Conservation (phyloP, 92 coral and sea anemone genomes). For the Umimayanthus chanpuru region DNA sequence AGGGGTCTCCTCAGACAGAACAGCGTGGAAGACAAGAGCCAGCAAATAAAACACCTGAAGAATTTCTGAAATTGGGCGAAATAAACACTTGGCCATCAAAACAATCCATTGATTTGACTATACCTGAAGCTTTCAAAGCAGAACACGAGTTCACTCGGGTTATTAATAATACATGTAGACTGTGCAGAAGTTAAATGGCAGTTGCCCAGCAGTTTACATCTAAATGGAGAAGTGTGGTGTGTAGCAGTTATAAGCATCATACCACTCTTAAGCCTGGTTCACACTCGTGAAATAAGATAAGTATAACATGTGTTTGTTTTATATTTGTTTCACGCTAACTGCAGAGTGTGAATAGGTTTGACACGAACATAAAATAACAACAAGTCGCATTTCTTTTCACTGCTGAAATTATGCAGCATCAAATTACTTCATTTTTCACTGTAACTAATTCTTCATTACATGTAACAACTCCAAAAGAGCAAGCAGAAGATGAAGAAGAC, state of each 20-base stretch:
- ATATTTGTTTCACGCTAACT: no score
- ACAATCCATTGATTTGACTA: slow-evolving; percentile 19
- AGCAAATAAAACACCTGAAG: slow-evolving; percentile 53
- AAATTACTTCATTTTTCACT: not conserved
- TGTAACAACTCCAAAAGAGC: not conserved
- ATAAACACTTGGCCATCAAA: slow-evolving; percentile 55
- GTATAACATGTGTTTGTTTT: no score
- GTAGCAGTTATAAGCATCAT: slow-evolving; percentile 64
- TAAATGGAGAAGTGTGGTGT: slow-evolving; percentile 65
- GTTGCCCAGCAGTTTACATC: slow-evolving; percentile 56
- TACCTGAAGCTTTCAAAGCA: slow-evolving; percentile 60
- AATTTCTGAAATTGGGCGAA: slow-evolving; percentile 52
- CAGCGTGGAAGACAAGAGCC: slow-evolving; percentile 49
- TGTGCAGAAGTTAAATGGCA: slow-evolving; percentile 58
- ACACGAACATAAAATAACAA: no score
- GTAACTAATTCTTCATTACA: slow-evolving; percentile 12
- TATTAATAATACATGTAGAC: slow-evolving; percentile 65
- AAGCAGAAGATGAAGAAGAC: slow-evolving; percentile 11
- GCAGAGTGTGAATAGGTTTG: no score
- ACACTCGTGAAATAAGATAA: no score
- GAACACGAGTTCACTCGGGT: slow-evolving; percentile 42
- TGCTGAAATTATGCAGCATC: not conserved
- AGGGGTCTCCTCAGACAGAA: slow-evolving; percentile 38
- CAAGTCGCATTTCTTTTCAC: not conserved
- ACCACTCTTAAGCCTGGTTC: no score